Evolutionary conservation across 2,888 invertebrate genomes (phyloP), one percentile per base, ranked within the genome.

Genomic region (Agrochola macilenta): DNA sequence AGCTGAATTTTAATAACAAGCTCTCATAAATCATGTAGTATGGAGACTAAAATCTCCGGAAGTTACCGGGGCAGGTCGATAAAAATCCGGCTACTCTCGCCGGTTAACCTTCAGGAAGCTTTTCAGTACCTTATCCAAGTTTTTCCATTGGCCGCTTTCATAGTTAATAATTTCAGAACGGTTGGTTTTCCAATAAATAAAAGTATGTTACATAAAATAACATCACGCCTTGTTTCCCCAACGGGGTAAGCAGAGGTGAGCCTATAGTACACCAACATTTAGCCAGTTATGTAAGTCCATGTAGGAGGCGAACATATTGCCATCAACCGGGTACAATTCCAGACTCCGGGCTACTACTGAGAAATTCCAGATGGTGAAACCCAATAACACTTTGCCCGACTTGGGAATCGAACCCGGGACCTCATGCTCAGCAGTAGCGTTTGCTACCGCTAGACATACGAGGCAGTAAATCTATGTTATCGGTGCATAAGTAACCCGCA

Each of bases 31-130:
- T 65, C 12, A 30, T 30, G 49, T 57, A 39, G 39, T 76, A 26
- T 23, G 57, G 57, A 76, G 46, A 76, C 17, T 52, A 39, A 60
- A 76, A 58, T 20, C 58, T 30, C 30, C 14, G 23, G 39, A 65
- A 75, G 57, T 26, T 23, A 39, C 49, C 49, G 9, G 26, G 35
- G 26, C 0, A 43, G 39, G 65, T 60, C 20, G 23, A 49, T 76
- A 58, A 76, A 69, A 75, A 57, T 17, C 35, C 35, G 4, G 39
- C 8, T n/a, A 23, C 46, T 1, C 5, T 26, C 8, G 0, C 23
- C 1, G 60, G 23, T 5, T 17, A 20, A 23, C 2, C 5, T 2
- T 46, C 11, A 17, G n/a, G n/a, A 12, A 5, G 26, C 26, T 58
- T 57, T n/a, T 57, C n/a, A n/a, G n/a, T n/a, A n/a, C n/a, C n/a